Percentiles rank a stretch among this genome's conserved stretches.
phyloP scores from a whole-genome alignment of 1,140 invertebrate genomes.

The Akabosia matsudoensis region DNA sequence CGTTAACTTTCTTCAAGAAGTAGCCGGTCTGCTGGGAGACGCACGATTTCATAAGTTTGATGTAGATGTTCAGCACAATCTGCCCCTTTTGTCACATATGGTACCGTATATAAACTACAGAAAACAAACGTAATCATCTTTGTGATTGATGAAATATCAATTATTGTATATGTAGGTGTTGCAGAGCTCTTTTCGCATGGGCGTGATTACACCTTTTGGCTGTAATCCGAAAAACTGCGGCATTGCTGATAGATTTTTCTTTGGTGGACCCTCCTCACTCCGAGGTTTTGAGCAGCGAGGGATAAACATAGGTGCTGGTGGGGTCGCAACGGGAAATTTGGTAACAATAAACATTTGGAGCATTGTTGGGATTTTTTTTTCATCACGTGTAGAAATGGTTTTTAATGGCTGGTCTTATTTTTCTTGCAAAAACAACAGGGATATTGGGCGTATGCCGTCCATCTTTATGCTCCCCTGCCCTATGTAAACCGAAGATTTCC shows the following conservation, averaged over 20 bases:
- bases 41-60: slow-evolving; percentile 1
- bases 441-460: not conserved
- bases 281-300: slow-evolving; percentile 1
- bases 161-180: not conserved
- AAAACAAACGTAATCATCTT: not conserved
- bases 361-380: not conserved
- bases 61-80: not conserved
- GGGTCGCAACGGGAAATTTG: not conserved
- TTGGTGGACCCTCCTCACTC: not conserved
- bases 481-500: slow-evolving; percentile 7
- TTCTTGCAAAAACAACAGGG: not conserved
- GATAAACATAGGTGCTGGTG: not conserved
- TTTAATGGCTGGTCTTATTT: not conserved
- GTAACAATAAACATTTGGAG: not conserved
- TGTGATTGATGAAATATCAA: not conserved
- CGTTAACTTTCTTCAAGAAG: not conserved
- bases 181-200: not conserved
- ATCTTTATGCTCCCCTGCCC: slow-evolving; percentile 13
- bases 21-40: not conserved
- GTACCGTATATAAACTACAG: not conserved
- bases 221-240: not conserved
- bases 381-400: too few relatives aligned
- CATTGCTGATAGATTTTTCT: slow-evolving; percentile 4
- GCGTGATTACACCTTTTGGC: not conserved
- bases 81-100: not conserved